phyloP scores from a whole-genome alignment of 1,140 invertebrate genomes.

The Pogonus chalceus region DNA sequence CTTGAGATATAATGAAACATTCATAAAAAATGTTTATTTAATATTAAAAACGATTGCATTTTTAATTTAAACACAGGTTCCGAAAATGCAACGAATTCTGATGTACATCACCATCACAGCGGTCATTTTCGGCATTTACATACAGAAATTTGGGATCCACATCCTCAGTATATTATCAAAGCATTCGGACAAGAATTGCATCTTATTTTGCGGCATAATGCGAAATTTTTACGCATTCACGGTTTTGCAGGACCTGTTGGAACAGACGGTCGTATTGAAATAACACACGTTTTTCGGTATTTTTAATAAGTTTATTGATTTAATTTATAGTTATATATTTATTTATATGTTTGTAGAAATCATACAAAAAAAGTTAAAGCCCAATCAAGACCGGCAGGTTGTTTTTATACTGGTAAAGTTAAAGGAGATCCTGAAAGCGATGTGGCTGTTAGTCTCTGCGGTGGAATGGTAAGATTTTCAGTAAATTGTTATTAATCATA shows the following conservation, averaged over 20 bases:
- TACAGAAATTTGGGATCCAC: conserved; percentile 58
- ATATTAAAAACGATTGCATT: too few species aligned
- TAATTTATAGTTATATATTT: conserved; percentile 7
- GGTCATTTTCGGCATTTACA: conserved; percentile 52
- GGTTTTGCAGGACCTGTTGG: conserved; percentile 31
- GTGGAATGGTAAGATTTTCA: conserved; percentile 58
- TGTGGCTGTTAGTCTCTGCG: conserved; percentile 61
- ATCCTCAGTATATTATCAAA: conserved; percentile 56
- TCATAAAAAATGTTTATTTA: too few species aligned
- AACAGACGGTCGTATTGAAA: conserved; percentile 2
- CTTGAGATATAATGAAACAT: too few species aligned
- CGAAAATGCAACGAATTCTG: too few species aligned
- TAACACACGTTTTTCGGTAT: background rate
- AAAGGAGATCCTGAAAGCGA: conserved; percentile 51
- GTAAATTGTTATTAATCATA: background rate
- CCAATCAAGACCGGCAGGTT: conserved; percentile 41
- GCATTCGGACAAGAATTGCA: conserved; percentile 49
- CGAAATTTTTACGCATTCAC: conserved; percentile 45
- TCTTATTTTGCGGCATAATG: conserved; percentile 45
- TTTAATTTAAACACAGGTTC: too few species aligned
- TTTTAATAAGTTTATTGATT: too few species aligned
- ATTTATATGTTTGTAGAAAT: conserved; percentile 47
- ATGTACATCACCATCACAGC: conserved; percentile 42
- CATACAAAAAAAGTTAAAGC: conserved; percentile 32
- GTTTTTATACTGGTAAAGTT: conserved; percentile 60